Evolutionary conservation across 2,113 vertebrate species (phyloP).

Genomic region (Leucosticte australis): DNA sequence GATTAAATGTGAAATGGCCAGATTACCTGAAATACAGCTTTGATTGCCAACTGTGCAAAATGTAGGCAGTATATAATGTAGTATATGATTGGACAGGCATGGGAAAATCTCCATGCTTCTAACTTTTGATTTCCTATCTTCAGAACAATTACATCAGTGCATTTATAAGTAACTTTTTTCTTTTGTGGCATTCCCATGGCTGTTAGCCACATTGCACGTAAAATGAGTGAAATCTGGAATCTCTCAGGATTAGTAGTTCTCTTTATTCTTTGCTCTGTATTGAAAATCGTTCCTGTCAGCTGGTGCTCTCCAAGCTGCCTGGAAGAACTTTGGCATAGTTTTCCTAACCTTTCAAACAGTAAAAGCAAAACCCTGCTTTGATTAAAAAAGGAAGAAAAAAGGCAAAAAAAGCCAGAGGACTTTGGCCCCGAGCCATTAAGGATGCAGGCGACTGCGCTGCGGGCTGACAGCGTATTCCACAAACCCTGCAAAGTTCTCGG

Average conservation of each 20-base stretch:
- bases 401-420: constrained; percentile 13
- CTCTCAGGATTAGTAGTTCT: constrained; percentile 33
- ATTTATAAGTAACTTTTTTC: neutral
- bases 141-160: neutral
- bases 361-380: constrained; percentile 71
- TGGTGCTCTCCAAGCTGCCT: constrained; percentile 58
- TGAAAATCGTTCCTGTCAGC: constrained; percentile 67
- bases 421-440: constrained; percentile 74
- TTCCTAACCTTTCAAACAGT: constrained; percentile 74
- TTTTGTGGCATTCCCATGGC: neutral
- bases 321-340: constrained; percentile 76
- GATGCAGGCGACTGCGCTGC: constrained; percentile 65
- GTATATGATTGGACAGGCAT: neutral
- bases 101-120: neutral
- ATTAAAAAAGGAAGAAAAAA: constrained; percentile 13
- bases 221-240: constrained; percentile 21
- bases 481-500: constrained; percentile 64
- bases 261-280: constrained; percentile 47
- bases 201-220: constrained; percentile 19
- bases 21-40: neutral
- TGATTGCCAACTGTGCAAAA: neutral
- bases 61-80: neutral
- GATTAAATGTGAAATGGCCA: neutral
- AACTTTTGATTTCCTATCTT: neutral
- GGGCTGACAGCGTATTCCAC: constrained; percentile 68